Percentiles rank a stretch among this genome's conserved stretches.
Evolutionary conservation across 2,797 vertebrate genomes (phyloP).

Genomic region (Enteromius afrohamiltoni): DNA sequence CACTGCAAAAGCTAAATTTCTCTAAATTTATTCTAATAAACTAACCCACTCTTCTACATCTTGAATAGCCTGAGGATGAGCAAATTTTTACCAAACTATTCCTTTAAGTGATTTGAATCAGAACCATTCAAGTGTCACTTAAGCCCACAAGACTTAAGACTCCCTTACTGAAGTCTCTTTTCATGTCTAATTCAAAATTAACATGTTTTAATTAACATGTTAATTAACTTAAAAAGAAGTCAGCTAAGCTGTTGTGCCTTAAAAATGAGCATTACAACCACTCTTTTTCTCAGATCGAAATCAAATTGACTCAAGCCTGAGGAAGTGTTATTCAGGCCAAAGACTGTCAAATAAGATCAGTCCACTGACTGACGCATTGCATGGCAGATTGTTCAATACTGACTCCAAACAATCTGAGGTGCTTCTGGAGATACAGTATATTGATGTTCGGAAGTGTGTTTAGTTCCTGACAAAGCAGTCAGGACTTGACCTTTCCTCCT

Average conservation of each 20-base stretch:
- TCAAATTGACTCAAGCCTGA: slow-evolving; percentile 6
- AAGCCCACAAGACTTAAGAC: background rate
- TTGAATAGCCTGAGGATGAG: background rate
- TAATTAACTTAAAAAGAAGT: background rate
- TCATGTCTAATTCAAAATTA: background rate
- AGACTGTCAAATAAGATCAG: slow-evolving; percentile 27
- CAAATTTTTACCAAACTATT: background rate
- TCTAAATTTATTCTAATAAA: background rate
- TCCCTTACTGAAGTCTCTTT: background rate
- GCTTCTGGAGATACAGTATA: background rate
- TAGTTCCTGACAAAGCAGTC: background rate
- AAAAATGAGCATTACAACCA: slow-evolving; percentile 9
- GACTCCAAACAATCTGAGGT: background rate
- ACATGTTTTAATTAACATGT: background rate
- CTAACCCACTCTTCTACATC: background rate
- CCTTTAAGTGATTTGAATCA: background rate
- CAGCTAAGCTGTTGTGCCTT: background rate
- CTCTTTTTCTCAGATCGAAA: background rate
- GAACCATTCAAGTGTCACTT: background rate
- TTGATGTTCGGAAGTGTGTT: background rate
- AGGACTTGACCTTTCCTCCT: too few species aligned
- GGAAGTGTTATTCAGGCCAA: slow-evolving; percentile 4
- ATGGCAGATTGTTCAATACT: slow-evolving; percentile 4
- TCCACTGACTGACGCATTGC: background rate
- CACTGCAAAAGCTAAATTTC: background rate